Evolutionary conservation across 2,888 invertebrate species (phyloP), one percentile per base, ranked within the genome.

Genomic region (Hylaea fasciaria): DNA sequence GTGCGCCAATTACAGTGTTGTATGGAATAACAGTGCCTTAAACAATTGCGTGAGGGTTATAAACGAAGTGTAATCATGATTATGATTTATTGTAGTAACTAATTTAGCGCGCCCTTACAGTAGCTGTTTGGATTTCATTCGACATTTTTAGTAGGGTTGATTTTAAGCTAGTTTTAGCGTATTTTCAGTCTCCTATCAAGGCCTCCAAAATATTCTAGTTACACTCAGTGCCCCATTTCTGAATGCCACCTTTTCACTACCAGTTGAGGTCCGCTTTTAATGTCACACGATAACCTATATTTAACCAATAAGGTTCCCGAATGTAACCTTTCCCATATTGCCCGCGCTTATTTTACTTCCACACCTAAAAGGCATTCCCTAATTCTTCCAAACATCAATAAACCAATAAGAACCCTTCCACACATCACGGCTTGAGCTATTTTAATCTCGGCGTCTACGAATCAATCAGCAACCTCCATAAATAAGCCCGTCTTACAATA

Each of bases 1-100:
- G 53, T 51, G 59, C 35, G 57, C 48, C 50, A 67, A 70, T 68
- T 66, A 64, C 64, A 49, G 46, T 57, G 46, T 68, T 63, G 51
- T 62, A 57, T 62, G 66, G 64, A 76, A 79, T 76, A 76, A 74
- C 73, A 75, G 77, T 78, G 76, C 70, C 71, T 59, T 65, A 73
- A 76, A 77, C 72, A 78, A 77, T 78, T 76, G 28, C 37, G 55
- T 62, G 64, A 57, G 64, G 59, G 59, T 66, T 71, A 70, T 71
- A 71, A 70, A 71, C 67, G 68, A 61, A 66, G 65, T 66, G 68
- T 69, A 64, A 65, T 69, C 65, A 72, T 70, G 67, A 68, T 70
- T 77, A 71, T 76, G 77, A 74, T 76, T 37, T 37, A 37, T 37
- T 37, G 37, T 37, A n/a, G 37, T 12, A n/a, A 37, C 12, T 37